Evolutionary conservation across 2,113 vertebrate species (phyloP), one percentile per base, ranked within the genome.

Genomic region (Calcarius ornatus): DNA sequence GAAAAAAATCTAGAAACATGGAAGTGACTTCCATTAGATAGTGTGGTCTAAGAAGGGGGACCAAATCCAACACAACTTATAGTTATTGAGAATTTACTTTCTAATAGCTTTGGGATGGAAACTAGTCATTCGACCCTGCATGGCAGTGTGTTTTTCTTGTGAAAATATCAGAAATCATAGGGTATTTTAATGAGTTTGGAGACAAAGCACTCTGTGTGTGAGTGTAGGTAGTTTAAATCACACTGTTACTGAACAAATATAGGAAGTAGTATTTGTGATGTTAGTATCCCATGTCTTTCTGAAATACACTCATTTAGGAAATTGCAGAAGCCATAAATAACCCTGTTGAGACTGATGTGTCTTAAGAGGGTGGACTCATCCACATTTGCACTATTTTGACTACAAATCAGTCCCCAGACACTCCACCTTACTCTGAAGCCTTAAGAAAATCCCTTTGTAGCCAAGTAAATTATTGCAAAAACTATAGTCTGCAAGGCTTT

Each of bases 11-110:
- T 60, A n/a, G 25, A 60, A 73, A 88, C 51, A 68, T 2, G 20
- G 9, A 73, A 25, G 2, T 31, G 68, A 3, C 5, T 76, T 72
- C 40, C 0, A 0, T 38, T 60, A 59, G 3, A 47, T 11, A 45
- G 5, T 8, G 8, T 11, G 3, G 12, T 60, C 78, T 88, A 60
- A 86, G 12, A 57, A 63, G 11, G 22, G 13, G 80, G 85, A 96
- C 65, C 7, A 92, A 93, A 77, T 1, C 4, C 15, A 59, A 6
- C 9, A 6, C 23, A 59, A 6, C 12, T 27, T 3, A 17, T 47
- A 53, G 38, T 21, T 81, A 21, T 60, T 64, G 43, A 20, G 17
- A 96, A 85, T 87, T 82, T 79, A 51, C 8, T 56, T 83, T 50
- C 19, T n/a, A 83, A 54, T 30, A 86, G 12, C 22, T 86, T 90